Evolutionary conservation across 2,888 invertebrate species (phyloP), one percentile per base, ranked within the genome.

Genomic region (Tanytarsus gracilentus): DNA sequence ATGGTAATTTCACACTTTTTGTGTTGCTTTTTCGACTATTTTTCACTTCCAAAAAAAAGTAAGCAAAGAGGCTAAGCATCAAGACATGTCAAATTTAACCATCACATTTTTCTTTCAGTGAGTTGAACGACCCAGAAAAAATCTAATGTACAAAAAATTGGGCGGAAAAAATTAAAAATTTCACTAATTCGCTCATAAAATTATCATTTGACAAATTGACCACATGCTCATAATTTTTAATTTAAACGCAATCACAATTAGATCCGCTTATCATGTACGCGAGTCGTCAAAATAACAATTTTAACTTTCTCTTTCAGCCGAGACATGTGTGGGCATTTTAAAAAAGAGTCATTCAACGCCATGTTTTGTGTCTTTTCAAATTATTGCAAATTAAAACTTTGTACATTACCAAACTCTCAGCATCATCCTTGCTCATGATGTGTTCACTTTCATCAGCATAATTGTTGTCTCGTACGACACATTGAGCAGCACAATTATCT

Each of bases 341-440:
- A 30, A 8, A n/a, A n/a, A n/a, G n/a, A n/a, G n/a, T n/a, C n/a
- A n/a, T n/a, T n/a, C n/a, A n/a, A n/a, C n/a, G n/a, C n/a, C n/a
- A n/a, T n/a, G n/a, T n/a, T n/a, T n/a, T n/a, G n/a, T n/a, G n/a
- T n/a, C n/a, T n/a, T n/a, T n/a, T n/a, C n/a, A n/a, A n/a, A n/a
- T n/a, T n/a, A n/a, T n/a, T n/a, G n/a, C n/a, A n/a, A n/a, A n/a
- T n/a, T n/a, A n/a, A n/a, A n/a, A n/a, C n/a, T n/a, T n/a, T n/a
- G n/a, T n/a, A n/a, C n/a, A n/a, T n/a, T 48, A 58, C 58, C 58
- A 58, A 48, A 58, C 58, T 58, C 7, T 58, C 58, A 58, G 58
- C 58, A 58, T 11, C 58, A 58, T 58, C 58, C 27, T 58, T 58
- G 58, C 58, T 58, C 58, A 58, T 55, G 39, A 30, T 44, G 23